These are phyloP conservation scores for Indri indri DNA, from an alignment of 2,113 vertebrate genomes.

Conservation along the genomic window DNA sequence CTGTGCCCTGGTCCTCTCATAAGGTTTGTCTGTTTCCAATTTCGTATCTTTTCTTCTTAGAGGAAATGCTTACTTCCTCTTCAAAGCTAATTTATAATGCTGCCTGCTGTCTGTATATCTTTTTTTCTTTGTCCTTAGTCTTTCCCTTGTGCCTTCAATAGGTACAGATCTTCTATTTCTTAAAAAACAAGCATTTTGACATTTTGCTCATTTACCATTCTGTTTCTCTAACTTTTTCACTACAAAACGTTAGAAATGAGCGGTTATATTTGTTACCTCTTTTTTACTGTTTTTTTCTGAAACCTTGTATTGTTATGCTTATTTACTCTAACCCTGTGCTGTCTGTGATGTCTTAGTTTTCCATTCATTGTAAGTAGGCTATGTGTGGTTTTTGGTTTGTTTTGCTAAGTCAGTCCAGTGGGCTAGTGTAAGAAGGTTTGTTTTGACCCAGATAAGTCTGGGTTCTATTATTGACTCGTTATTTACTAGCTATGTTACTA, in stretches of 20 bases:
- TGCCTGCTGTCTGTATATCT: background rate
- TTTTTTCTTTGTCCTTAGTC: background rate
- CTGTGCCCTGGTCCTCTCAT: background rate
- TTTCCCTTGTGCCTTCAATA: background rate
- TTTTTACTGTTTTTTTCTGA: constrained; percentile 29
- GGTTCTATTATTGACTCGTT: background rate
- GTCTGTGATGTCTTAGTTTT: background rate
- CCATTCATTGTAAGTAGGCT: background rate
- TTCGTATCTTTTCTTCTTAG: background rate
- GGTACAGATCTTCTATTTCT: background rate
- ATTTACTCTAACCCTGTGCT: background rate
- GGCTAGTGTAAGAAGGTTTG: background rate
- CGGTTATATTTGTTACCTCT: background rate
- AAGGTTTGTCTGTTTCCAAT: background rate
- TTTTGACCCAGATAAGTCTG: constrained; percentile 24
- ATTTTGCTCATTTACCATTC: background rate
- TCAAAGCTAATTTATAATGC: background rate
- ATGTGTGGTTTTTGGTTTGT: background rate
- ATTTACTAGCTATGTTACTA: background rate
- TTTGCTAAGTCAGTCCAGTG: background rate
- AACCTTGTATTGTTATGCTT: background rate
- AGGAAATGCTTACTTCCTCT: background rate
- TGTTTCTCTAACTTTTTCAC: background rate
- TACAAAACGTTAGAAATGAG: background rate
- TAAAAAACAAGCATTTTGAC: background rate